Base-by-base conservation (phyloP, 2,888 invertebrate species). In the Electrophaes corylata region DNA sequence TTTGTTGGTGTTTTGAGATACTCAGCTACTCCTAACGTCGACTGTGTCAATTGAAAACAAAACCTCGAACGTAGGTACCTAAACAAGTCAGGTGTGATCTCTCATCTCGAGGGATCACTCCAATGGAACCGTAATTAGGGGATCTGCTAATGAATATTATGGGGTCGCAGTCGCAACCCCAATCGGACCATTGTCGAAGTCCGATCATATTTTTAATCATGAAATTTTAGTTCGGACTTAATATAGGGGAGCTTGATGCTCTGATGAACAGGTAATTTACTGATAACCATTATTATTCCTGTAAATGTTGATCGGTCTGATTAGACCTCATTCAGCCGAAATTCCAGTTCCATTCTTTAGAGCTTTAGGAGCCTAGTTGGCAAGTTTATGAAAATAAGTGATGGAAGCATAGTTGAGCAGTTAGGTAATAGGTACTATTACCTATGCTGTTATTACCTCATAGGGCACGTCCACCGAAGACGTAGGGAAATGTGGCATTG, bases 101-200 rank as follows among this genome's bases (percentile, higher is more conserved):
- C 81, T 81, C 78, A 84, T 87, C 79, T 80, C 74, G 71, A 72
- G 69, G 70, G 64, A 43, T 59, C 61, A 66, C 66, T 60, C 60
- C 85, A 86, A 75, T 75, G 78, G 68, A 75, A 69, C 71, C 69
- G 81, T 86, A 88, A 90, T 88, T 90, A 88, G 85, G 88, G 86
- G 86, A 79, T 84, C 76, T 75, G 67, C 57, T 90, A 89, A 90
- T 89, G 84, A 88, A 86, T 86, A 89, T 89, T 87, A 84, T 67
- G 85, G 89, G 90, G 81, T 74, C 69, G 75, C 78, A 76, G 81
- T 74, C 69, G 75, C 78, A 76, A 75, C 87, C 87, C 86, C 77
- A 81, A 81, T 74, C 71, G 70, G 69, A 66, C 70, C 72, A 78
- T 78, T 82, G 81, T 82, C 83, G 83, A 81, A 81, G 76, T 79